Evolutionary conservation across 1,140 invertebrate species (phyloP).

Genomic region (Nilaparvata lugens): DNA sequence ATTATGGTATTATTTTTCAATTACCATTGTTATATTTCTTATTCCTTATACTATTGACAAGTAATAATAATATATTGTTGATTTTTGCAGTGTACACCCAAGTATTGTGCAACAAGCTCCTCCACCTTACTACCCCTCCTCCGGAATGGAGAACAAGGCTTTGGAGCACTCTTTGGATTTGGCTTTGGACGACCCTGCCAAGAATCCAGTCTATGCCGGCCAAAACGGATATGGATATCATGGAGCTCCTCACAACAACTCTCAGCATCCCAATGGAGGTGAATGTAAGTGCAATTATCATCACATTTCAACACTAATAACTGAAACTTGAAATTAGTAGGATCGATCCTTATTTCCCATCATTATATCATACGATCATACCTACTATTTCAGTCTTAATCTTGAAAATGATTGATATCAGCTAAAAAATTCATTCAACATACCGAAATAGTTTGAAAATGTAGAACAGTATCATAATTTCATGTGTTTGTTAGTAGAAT

Average conservation of each 20-base stretch:
- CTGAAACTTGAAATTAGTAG: too few relatives aligned
- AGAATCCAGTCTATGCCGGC: conserved; percentile 68
- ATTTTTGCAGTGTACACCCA: conserved; percentile 46
- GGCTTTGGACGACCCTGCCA: conserved; percentile 67
- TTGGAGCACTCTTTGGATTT: conserved; percentile 78
- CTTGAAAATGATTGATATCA: too few relatives aligned
- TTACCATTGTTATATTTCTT: too few relatives aligned
- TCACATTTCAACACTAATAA: background rate
- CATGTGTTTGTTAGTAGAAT: too few relatives aligned
- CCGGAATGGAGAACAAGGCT: conserved; percentile 85
- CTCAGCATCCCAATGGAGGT: conserved; percentile 50
- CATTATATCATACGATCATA: too few relatives aligned
- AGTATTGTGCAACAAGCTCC: conserved; percentile 70
- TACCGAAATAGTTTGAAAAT: too few relatives aligned
- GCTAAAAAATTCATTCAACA: too few relatives aligned
- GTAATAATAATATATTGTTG: background rate
- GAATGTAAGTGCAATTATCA: conserved; percentile 50
- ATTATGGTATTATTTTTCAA: too few relatives aligned
- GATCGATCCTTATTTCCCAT: too few relatives aligned
- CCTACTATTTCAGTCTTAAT: too few relatives aligned
- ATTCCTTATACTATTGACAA: too few relatives aligned
- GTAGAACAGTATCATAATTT: too few relatives aligned
- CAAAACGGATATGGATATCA: conserved; percentile 80
- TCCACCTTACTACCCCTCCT: conserved; percentile 72
- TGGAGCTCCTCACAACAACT: conserved; percentile 30